Evolutionary conservation across 2,888 invertebrate genomes (phyloP).

Genomic region (Rhogogaster chlorosoma): DNA sequence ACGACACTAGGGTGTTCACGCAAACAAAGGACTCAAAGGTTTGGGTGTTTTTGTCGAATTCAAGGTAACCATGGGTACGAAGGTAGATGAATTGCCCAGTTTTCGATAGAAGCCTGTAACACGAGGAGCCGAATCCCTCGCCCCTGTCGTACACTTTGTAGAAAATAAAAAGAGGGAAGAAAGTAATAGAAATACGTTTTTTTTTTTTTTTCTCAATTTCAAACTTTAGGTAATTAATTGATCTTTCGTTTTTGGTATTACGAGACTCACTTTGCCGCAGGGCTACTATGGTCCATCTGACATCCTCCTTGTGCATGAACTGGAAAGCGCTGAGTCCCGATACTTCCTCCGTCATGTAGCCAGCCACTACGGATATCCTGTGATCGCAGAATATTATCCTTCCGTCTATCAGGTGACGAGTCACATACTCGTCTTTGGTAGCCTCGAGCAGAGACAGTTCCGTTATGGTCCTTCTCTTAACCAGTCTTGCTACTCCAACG

Average conservation of each 20-base stretch:
- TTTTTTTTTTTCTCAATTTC: not conserved
- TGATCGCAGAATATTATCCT: slow-evolving; percentile 95
- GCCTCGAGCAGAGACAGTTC: slow-evolving; percentile 83
- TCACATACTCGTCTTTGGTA: slow-evolving; percentile 92
- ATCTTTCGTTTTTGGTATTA: not conserved
- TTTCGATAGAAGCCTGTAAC: slow-evolving; percentile 89
- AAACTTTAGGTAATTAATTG: not conserved
- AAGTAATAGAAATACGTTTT: not conserved
- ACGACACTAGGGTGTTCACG: slow-evolving; percentile 87
- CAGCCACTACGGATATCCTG: slow-evolving; percentile 92
- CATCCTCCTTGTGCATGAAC: slow-evolving; percentile 94
- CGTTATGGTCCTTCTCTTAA: slow-evolving; percentile 86
- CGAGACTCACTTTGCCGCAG: slow-evolving; percentile 87
- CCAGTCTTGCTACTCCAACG: slow-evolving; percentile 86
- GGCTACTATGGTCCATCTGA: slow-evolving; percentile 93
- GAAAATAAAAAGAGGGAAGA: slow-evolving; percentile 55
- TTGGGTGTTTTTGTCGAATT: slow-evolving; percentile 88
- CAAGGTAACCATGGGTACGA: slow-evolving; percentile 90
- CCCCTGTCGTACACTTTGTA: slow-evolving; percentile 90
- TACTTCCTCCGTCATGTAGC: slow-evolving; percentile 94
- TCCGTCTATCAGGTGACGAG: slow-evolving; percentile 93
- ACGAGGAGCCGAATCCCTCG: slow-evolving; percentile 91
- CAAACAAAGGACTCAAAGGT: slow-evolving; percentile 92
- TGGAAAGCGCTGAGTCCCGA: slow-evolving; percentile 93
- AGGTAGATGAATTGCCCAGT: slow-evolving; percentile 93